Evolutionary conservation across 2,888 invertebrate genomes (phyloP), one percentile per base, ranked within the genome.

Genomic region (Empis stercorea): DNA sequence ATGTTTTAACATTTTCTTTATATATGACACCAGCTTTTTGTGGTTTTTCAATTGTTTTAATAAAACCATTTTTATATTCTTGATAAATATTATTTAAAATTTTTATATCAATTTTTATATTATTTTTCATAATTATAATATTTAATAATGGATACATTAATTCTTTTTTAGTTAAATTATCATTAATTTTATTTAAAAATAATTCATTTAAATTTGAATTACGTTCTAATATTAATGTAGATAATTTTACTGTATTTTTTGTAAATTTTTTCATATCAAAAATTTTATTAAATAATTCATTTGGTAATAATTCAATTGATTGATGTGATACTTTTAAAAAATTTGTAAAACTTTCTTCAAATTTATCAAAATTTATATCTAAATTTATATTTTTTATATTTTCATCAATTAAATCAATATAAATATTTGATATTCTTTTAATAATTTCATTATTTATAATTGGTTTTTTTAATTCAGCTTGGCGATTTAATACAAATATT

Each of bases 21-120:
- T 81, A 80, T 44, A 81, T 75, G 54, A 77, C 76, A 1, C 79
- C 78, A 4, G 77, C 78, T 66, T 83, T 83, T 51, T 80, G 79
- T 1, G 82, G 83, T 58, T 81, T 82, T 56, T 80, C 78, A 38
- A 83, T 65, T 50, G 77, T 71, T 62, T 79, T 79, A 44, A 71
- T 62, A 32, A 87, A 75, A 51, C 80, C 78, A 1, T 72, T 65
- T 62, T 80, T 76, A 53, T 80, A 79, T 56, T 76, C 72, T 40
- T 73, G 67, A 57, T 74, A 81, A 46, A 84, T 68, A 44, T 65
- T 71, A 17, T 61, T 58, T 4, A 82, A 60, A 23, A 80, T 65
- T 20, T 72, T 65, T 34, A 71, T 65, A 1, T 74, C 59, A 4
- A 64, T 13, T 4, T 48, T 5, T 5, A 61, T 48, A n/a, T n/a